Base-by-base conservation (phyloP, 2,113 vertebrate genomes). In the Platichthys stellatus region DNA sequence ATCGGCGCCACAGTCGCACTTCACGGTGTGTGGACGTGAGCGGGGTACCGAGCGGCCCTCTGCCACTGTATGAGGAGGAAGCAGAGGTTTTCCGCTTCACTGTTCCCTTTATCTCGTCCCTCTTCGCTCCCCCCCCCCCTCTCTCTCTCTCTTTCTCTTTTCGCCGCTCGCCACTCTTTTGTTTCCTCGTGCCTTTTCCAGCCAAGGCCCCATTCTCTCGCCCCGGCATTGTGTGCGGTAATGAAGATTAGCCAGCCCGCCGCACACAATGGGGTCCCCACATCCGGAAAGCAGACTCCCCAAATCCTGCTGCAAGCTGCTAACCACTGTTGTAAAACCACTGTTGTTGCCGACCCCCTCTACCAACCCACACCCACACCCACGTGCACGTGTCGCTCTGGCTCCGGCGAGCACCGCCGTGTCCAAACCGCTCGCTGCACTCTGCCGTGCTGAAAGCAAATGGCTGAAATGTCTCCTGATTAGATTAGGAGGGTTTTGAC, bases 181-280 rank as follows among this genome's bases (percentile, higher is more conserved):
- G 89, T 93, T 88, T 88, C 92, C 75, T 43, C 15, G 6, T 83
- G 88, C 87, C 86, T 85, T 87, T 90, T 89, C 81, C 88, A 87
- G 88, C 91, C 81, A 78, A 91, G 85, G 85, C 80, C 76, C 75
- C 81, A 79, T 87, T 92, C 91, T 91, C 80, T 79, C 49, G 73
- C 84, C 83, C 81, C 65, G 28, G 78, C 90, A 91, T 90, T 92
- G 92, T 92, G 88, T 89, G 88, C 69, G 76, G 86, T 91, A 89
- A 91, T 91, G 90, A 93, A 93, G 92, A 92, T 93, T 93, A 92
- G 91, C 89, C 85, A 86, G 87, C 76, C 90, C 62, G 87, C 87
- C 86, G 58, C 86, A 87, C 90, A 92, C 91, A 93, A 92, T 90
- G 86, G 86, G 90, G 88, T 88, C 83, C 85, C 82, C 59, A 26